Base-by-base conservation (phyloP, 1,140 invertebrate genomes). In the Ostrea edulis region DNA sequence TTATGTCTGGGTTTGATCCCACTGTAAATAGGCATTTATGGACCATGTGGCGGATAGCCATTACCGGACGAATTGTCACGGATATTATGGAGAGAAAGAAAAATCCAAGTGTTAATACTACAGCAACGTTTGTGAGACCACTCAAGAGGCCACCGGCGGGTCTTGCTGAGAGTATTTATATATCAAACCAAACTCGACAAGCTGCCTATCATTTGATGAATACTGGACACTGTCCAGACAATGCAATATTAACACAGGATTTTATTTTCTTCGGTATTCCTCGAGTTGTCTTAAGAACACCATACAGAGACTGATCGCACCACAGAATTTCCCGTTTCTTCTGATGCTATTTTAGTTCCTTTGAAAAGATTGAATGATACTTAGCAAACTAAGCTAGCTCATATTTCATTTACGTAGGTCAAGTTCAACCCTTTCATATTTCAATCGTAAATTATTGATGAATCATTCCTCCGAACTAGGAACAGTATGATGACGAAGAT, bases 221-320 rank as follows among this genome's bases (percentile, higher is more conserved):
- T 77, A 29, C 8, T 35, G 68, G 68, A 29, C 9, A 25, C 68
- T 77, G 68, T 14, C 68, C 68, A 35, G 68, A 77, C 35, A 77
- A 77, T 25, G 25, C 68, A 77, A 77, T 77, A 11, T 35, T 77
- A 77, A 77, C 68, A 35, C 22, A 7, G 35, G 68, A 77, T 77
- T 77, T 77, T 77, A 77, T 77, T 29, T 77, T 77, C 29, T 77
- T 77, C 29, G 68, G 68, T 77, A 77, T 77, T 11, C 68, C 68
- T 25, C 22, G 68, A 77, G 68, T 77, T 77, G 29, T 77, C 8
- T 77, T 77, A 25, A 35, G 68, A 35, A 17, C 29, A 62, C 17
- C 17, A 20, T 44, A 44, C 35, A 44, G 2, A 44, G 35, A 44
- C 5, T 44, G 35, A 44, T 44, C 5, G 5, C 35, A 44, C 35